Evolutionary conservation across 2,797 vertebrate species (phyloP).

Genomic region (Sebastes vulpes): DNA sequence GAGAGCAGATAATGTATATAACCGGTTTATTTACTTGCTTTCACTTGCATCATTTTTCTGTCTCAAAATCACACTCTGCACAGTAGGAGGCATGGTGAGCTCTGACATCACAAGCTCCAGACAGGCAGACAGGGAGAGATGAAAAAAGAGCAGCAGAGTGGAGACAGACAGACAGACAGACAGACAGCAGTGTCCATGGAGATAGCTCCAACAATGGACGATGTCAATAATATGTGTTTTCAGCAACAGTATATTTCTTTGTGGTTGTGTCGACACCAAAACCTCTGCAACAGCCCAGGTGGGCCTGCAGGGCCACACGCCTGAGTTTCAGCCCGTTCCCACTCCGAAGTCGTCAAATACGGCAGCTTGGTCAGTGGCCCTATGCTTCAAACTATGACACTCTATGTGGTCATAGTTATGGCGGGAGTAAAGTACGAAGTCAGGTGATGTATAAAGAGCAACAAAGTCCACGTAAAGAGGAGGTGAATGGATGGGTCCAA

Average conservation of each 20-base stretch:
- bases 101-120: conserved; percentile 24
- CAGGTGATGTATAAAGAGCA: neutral
- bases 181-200: conserved; percentile 10
- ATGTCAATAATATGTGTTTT: conserved; percentile 25
- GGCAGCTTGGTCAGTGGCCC: neutral
- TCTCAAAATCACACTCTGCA: conserved; percentile 37
- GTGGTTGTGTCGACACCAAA: neutral
- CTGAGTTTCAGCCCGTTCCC: neutral
- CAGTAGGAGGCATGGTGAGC: conserved; percentile 15
- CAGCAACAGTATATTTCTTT: conserved; percentile 10
- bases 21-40: conserved; percentile 59
- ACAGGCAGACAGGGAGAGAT: neutral
- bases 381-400: neutral
- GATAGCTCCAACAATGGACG: conserved; percentile 14
- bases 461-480: no score
- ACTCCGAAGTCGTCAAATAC: neutral
- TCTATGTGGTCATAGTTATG: neutral
- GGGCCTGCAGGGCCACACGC: neutral
- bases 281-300: neutral
- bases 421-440: neutral
- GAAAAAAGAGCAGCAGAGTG: conserved; percentile 11
- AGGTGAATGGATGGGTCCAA: neutral
- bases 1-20: conserved; percentile 55
- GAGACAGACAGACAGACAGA: conserved; percentile 8
- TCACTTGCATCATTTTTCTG: conserved; percentile 50